These are phyloP conservation scores for Scomber scombrus DNA, from an alignment of 2,113 vertebrate species.

Conservation along the genomic window DNA sequence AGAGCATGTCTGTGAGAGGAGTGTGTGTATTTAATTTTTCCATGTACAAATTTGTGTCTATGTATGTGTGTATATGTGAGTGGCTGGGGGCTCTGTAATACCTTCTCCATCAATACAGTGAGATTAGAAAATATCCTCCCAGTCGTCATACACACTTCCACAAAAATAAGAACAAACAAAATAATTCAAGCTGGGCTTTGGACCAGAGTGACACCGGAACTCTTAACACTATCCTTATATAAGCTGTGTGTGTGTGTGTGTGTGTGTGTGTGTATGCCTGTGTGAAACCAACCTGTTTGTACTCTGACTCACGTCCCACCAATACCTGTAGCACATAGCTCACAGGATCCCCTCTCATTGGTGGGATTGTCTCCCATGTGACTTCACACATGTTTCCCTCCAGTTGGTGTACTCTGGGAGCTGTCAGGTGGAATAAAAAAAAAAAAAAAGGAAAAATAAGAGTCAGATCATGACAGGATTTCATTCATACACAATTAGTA, in stretches of 20 bases:
- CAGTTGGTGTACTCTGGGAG: conserved; percentile 93
- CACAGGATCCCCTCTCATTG: conserved; percentile 96
- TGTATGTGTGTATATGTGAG: not conserved
- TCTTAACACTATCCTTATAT: not conserved
- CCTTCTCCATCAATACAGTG: not conserved
- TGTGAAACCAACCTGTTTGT: conserved; percentile 92
- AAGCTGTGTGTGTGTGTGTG: conserved; percentile 1
- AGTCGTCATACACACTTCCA: not conserved
- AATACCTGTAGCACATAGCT: conserved; percentile 94
- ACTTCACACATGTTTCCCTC: conserved; percentile 96
- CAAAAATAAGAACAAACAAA: not conserved
- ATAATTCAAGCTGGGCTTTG: not conserved
- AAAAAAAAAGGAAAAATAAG: too few relatives aligned
- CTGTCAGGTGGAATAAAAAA: conserved; percentile 76
- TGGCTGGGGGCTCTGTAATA: not conserved
- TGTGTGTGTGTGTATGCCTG: not conserved
- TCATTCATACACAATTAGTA: not conserved
- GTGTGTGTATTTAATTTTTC: not conserved
- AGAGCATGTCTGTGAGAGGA: not conserved
- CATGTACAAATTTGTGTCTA: not conserved
- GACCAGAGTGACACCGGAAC: not conserved
- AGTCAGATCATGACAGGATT: not conserved
- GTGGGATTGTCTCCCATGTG: conserved; percentile 92
- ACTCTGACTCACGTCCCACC: conserved; percentile 95
- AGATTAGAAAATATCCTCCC: conserved; percentile 24